A percentile compares a stretch with the other conserved stretches of the same genome.
These are phyloP conservation scores for Drosophila pachea DNA, from an alignment of 1,140 invertebrate genomes.

Conservation along the genomic window DNA sequence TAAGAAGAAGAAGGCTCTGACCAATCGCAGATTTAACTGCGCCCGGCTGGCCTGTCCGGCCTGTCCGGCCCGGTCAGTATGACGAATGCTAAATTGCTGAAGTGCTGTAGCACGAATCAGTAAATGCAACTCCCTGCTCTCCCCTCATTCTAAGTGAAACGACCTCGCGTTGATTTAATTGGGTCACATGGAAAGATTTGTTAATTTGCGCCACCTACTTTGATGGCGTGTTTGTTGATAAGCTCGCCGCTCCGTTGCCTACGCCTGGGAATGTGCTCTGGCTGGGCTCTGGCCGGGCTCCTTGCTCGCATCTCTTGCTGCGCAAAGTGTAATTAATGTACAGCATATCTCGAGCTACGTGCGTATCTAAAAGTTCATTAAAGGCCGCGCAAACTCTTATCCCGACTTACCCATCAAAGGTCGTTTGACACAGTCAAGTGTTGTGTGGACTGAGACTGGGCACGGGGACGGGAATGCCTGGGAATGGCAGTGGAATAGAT, in stretches of 20 bases:
- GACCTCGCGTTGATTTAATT: conserved; percentile 67
- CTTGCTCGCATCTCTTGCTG: neutral
- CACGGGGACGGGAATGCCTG: neutral
- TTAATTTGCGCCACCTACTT: conserved; percentile 76
- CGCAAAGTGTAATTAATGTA: conserved; percentile 65
- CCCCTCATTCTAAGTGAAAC: conserved; percentile 6
- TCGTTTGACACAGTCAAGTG: conserved; percentile 58
- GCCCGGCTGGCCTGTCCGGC: conserved; percentile 7
- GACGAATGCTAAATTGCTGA: conserved; percentile 71
- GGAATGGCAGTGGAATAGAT: conserved; percentile 1
- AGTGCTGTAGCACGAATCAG: conserved; percentile 35
- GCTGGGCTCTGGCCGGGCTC: neutral
- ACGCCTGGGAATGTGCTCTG: conserved; percentile 49
- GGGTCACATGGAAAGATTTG: conserved; percentile 75
- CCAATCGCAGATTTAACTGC: conserved; percentile 43
- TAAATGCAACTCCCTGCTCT: conserved; percentile 23
- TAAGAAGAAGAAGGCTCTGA: conserved; percentile 31
- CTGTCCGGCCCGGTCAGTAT: conserved; percentile 45
- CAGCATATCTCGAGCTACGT: conserved; percentile 48
- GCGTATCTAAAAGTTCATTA: conserved; percentile 72
- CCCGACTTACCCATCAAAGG: conserved; percentile 58
- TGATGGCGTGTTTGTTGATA: conserved; percentile 70
- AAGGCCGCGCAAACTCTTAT: conserved; percentile 51
- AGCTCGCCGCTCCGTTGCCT: conserved; percentile 15
- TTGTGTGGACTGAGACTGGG: conserved; percentile 2